Conservation (phyloP, 2,113 vertebrate genomes). For the Calyptommatus sinebrachiatus region DNA sequence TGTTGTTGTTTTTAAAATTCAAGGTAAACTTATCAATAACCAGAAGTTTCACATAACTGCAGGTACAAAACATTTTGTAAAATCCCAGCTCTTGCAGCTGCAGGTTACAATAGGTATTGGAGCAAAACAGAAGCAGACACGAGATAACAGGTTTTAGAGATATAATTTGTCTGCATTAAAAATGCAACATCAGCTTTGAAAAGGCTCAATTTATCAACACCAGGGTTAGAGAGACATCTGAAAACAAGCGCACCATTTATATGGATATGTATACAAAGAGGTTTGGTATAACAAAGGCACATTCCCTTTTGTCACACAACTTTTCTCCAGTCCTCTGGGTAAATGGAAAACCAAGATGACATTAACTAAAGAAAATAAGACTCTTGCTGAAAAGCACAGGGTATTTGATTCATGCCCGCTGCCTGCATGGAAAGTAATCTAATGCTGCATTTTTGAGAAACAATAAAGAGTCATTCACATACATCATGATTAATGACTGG, state of each 20-base stretch:
- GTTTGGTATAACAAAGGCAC: slow-evolving; percentile 20
- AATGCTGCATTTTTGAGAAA: slow-evolving; percentile 54
- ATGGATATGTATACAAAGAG: slow-evolving; percentile 48
- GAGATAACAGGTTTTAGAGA: slow-evolving; percentile 16
- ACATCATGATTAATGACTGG: slow-evolving; percentile 64
- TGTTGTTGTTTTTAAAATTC: neutral
- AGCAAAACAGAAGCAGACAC: neutral
- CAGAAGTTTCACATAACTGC: slow-evolving; percentile 45
- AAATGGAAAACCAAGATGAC: slow-evolving; percentile 32
- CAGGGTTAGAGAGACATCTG: slow-evolving; percentile 50
- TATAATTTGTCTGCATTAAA: slow-evolving; percentile 53
- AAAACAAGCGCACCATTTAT: slow-evolving; percentile 47
- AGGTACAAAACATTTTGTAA: slow-evolving; percentile 35
- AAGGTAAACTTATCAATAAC: slow-evolving; percentile 44
- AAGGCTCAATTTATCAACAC: slow-evolving; percentile 51
- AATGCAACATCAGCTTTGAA: slow-evolving; percentile 54
- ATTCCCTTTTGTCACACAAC: slow-evolving; percentile 37
- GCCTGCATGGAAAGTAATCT: slow-evolving; percentile 37
- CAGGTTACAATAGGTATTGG: neutral
- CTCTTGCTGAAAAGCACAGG: slow-evolving; percentile 48
- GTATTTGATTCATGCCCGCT: slow-evolving; percentile 42
- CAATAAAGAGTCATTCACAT: slow-evolving; percentile 53
- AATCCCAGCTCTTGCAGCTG: slow-evolving; percentile 5
- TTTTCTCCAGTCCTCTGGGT: slow-evolving; percentile 38
- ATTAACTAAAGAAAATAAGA: slow-evolving; percentile 39